Evolutionary conservation across 37 sponge, comb jelly and placozoan genomes (phyloP).

Genomic region (Aplysina aerophoba): DNA sequence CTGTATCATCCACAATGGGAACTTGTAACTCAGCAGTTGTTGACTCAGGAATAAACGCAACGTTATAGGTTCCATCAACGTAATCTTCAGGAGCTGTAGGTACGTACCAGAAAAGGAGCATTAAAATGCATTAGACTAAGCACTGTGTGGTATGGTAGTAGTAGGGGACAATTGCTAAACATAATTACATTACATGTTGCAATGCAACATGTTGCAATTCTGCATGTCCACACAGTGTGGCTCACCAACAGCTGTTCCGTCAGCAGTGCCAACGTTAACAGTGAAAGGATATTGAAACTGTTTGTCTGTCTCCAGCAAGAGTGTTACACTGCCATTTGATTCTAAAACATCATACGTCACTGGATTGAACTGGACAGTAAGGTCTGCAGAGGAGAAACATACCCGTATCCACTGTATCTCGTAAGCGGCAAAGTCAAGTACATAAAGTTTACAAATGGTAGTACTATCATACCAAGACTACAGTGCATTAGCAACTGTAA

Average conservation of each 20-base stretch:
- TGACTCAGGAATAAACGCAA: not conserved
- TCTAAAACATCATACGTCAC: not conserved
- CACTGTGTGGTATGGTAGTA: too few species aligned
- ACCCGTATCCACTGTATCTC: too few species aligned
- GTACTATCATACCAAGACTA: too few species aligned
- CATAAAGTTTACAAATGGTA: too few species aligned
- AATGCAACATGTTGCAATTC: too few species aligned
- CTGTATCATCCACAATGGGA: conserved; percentile 5
- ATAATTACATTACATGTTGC: too few species aligned
- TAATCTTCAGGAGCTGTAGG: conserved; percentile 6
- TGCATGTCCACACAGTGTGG: not conserved
- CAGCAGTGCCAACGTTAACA: not conserved
- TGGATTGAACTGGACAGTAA: not conserved
- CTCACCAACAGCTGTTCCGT: not conserved
- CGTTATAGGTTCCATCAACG: not conserved
- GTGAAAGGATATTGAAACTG: not conserved
- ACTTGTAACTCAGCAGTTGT: not conserved
- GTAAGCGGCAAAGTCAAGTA: too few species aligned
- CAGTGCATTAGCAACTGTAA: too few species aligned
- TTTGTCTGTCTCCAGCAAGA: not conserved
- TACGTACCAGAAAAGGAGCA: too few species aligned
- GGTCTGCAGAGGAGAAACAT: too few species aligned
- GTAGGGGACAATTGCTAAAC: too few species aligned
- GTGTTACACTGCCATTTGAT: not conserved
- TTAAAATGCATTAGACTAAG: too few species aligned